Base-by-base conservation (phyloP, 2,113 vertebrate genomes). In the Pyxicephalus adspersus region DNA sequence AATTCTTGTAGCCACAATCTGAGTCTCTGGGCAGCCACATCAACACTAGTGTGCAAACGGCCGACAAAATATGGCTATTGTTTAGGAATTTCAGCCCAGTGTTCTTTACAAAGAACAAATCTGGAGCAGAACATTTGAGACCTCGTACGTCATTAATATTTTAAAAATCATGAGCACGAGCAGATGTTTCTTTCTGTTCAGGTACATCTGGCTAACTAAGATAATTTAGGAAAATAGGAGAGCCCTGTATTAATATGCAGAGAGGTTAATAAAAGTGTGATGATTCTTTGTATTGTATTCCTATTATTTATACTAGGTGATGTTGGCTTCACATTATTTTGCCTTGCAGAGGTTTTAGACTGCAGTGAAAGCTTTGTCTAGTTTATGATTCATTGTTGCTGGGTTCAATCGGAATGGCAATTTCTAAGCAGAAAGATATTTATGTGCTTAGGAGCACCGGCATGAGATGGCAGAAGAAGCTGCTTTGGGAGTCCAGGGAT, bases 71-170 rank as follows among this genome's bases (percentile, higher is more conserved):
- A 29, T 19, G 38, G 23, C 65, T 52, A 22, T 45, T 64, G 26
- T 18, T 34, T 23, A 4, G 55, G 76, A 52, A 52, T 77, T 65
- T 77, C 17, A 31, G 3, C 23, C 45, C 52, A 31, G 19, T 8
- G 8, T 31, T 23, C 5, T 61, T 34, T 31, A 50, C 25, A 64
- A 60, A 61, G 61, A 72, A 58, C 57, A 31, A 26, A 80, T 80
- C 78, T 80, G 78, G 57, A 29, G 67, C 67, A 80, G 45, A 72
- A 52, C 78, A 9, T 80, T 38, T 22, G 67, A 72, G 78, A 52
- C 58, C 7, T 50, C 26, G 3, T 61, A 5, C 29, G 15, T n/a
- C 38, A 80, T 80, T 51, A 71, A 71, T 72, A 80, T 80, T 80
- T 72, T 29, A 80, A 26, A 26, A 23, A 31, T 51, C 25, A 23